Evolutionary conservation across 2,888 invertebrate species (phyloP).

Genomic region (Pinctada fucata): DNA sequence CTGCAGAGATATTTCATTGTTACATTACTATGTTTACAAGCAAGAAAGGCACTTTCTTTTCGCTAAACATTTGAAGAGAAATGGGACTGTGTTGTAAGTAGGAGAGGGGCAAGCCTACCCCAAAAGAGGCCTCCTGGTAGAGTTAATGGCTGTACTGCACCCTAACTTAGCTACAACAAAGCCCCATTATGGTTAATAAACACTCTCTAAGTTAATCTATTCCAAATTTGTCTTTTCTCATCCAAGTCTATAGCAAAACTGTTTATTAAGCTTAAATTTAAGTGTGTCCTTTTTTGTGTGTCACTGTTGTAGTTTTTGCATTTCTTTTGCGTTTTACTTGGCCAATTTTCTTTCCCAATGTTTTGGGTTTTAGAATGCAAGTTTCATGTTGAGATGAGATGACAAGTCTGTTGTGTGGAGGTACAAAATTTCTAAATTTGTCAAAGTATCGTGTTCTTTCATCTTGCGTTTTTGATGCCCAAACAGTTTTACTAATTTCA

Average conservation of each 20-base stretch:
- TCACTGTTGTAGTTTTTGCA: conserved; percentile 2
- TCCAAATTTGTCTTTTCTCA: too few species aligned
- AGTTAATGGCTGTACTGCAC: neutral
- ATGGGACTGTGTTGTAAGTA: neutral
- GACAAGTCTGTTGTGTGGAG: neutral
- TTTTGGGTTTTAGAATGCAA: neutral
- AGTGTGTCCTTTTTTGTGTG: neutral
- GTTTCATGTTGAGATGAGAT: neutral
- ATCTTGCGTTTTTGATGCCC: conserved; percentile 1
- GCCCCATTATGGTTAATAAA: neutral
- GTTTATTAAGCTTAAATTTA: neutral
- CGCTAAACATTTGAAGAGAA: too few species aligned
- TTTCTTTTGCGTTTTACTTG: conserved; percentile 9
- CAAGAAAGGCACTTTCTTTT: too few species aligned
- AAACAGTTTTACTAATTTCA: conserved; percentile 1
- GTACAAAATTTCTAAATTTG: conserved; percentile 8
- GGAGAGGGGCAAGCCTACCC: neutral
- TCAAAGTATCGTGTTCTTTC: conserved; percentile 2
- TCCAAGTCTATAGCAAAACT: too few species aligned
- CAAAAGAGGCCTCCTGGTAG: neutral
- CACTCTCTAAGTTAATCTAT: too few species aligned
- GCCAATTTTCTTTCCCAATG: neutral
- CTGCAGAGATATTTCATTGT: too few species aligned
- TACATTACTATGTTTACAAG: too few species aligned
- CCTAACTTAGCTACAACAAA: neutral